Base-by-base conservation (phyloP, 2,797 vertebrate genomes). In the Geotrypetes seraphini region DNA sequence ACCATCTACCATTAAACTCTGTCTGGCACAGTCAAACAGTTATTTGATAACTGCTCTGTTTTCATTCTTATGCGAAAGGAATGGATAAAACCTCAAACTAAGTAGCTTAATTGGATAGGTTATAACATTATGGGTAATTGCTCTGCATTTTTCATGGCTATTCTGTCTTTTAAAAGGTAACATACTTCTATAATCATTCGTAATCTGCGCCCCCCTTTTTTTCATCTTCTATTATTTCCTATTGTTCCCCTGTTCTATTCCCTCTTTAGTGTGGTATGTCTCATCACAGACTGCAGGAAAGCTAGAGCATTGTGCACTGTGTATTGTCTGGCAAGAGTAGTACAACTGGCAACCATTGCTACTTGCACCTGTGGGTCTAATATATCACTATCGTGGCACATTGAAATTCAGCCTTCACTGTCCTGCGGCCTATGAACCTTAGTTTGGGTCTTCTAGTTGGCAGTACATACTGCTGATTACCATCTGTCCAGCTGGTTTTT, bases 401-500 rank as follows among this genome's bases (percentile, higher is more conserved):
- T 12, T n/a, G n/a, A n/a, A n/a, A n/a, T n/a, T 34, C 34, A 57
- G 39, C 42, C 38, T 18, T 22, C 27, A 7, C 19, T 28, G 31
- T 46, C 53, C 46, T 0, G 0, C 48, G 57, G 36, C 44, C 55
- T 44, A 23, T 48, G 63, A 67, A 43, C 61, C 57, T 57, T 50
- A 65, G 52, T 47, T 49, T 43, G 17, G 4, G 47, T 50, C 64
- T 61, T 45, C 36, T 33, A 15, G 62, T 56, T 53, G 54, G 31
- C 35, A 43, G 41, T 19, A 23, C 50, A 43, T 49, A 37, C 34
- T n/a, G 36, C 25, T 30, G 33, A 28, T 11, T 12, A 23, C 73
- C 77, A 70, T 73, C 69, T 74, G 75, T 57, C 54, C 57, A 50
- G 32, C 26, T 20, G 34, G 16, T 39, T 17, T 57, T 55, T 10